phyloP scores from a whole-genome alignment of 1,140 invertebrate species.

The Philaenus spumarius region DNA sequence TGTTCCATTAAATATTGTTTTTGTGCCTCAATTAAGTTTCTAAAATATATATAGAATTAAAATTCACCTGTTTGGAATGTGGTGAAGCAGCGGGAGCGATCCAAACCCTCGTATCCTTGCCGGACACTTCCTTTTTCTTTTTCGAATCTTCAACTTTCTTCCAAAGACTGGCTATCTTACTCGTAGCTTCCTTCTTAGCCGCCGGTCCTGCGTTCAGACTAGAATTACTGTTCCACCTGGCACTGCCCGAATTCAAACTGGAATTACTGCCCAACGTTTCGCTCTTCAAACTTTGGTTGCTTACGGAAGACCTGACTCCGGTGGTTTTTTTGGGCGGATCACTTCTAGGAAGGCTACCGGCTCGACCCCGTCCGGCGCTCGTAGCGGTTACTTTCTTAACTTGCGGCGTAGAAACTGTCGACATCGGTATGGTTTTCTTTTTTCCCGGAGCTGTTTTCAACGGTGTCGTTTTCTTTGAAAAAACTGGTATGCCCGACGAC shows the following conservation, averaged over 20 bases:
- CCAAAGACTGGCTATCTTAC: constrained; percentile 84
- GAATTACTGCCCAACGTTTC: constrained; percentile 21
- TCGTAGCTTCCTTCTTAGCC: constrained; percentile 63
- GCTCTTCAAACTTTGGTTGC: constrained; percentile 46
- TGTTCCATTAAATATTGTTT: no score
- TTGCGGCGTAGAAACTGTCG: constrained; percentile 24
- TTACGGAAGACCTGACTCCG: constrained; percentile 25
- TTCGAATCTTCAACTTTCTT: constrained; percentile 74
- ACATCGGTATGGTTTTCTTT: constrained; percentile 1
- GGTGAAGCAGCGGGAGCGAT: constrained; percentile 40
- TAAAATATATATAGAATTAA: no score
- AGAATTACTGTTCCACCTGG: constrained; percentile 45
- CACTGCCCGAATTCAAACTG: constrained; percentile 25
- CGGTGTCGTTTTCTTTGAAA: constrained; percentile 20
- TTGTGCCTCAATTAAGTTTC: no score
- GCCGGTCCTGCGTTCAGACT: constrained; percentile 46
- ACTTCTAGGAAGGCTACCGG: constrained; percentile 23
- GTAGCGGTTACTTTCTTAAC: constrained; percentile 16
- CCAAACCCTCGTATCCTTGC: constrained; percentile 57
- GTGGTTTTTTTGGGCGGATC: constrained; percentile 14
- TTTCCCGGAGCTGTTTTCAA: constrained; percentile 17
- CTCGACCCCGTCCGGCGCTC: constrained; percentile 20
- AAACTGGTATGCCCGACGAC: constrained; percentile 23
- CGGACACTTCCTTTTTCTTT: constrained; percentile 46
- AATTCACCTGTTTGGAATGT: constrained; percentile 24